Evolutionary conservation across 2,113 vertebrate species (phyloP).

Genomic region (Perognathus longimembris): DNA sequence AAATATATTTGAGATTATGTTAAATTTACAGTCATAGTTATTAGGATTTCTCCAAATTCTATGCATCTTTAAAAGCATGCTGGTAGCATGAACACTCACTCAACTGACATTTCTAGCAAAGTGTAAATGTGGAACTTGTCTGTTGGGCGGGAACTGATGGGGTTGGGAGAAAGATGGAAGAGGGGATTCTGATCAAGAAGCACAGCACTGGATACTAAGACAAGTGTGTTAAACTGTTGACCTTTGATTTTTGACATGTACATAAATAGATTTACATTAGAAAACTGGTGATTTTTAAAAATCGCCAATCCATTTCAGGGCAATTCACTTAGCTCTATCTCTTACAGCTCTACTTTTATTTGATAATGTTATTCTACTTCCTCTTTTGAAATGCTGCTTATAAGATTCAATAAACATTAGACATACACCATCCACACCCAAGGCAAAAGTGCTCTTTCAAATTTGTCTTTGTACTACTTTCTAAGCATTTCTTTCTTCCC

Average conservation of each 20-base stretch:
- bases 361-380: not conserved
- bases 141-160: too few relatives aligned
- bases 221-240: not conserved
- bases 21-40: conserved; percentile 29
- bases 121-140: too few relatives aligned
- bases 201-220: too few relatives aligned
- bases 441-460: conserved; percentile 17
- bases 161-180: too few relatives aligned
- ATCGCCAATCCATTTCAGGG: not conserved
- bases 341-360: not conserved
- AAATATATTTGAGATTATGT: conserved; percentile 58
- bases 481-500: not conserved
- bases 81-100: not conserved
- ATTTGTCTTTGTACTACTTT: not conserved
- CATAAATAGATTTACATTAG: conserved; percentile 3
- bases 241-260: not conserved
- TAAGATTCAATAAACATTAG: not conserved
- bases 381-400: not conserved
- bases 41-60: conserved; percentile 42
- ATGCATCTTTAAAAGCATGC: conserved; percentile 26
- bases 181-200: too few relatives aligned
- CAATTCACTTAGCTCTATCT: conserved; percentile 1
- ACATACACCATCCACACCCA: not conserved
- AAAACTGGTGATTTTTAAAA: not conserved
- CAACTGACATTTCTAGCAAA: too few relatives aligned